phyloP scores from a whole-genome alignment of 1,140 invertebrate species.

The Acromyrmex echinatior region DNA sequence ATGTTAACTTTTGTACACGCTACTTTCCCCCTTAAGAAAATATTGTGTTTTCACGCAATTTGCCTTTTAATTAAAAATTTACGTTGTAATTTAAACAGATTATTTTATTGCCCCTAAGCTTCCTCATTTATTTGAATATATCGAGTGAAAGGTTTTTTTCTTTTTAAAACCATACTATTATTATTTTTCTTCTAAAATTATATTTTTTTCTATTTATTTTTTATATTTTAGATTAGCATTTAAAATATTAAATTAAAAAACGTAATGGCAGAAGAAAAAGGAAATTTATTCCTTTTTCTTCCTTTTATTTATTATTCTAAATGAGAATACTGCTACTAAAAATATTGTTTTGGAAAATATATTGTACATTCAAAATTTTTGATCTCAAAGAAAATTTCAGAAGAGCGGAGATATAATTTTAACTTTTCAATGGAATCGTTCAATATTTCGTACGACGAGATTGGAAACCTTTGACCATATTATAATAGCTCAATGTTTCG shows the following conservation, averaged over 20 bases:
- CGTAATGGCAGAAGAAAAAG: not conserved
- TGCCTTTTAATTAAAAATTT: not conserved
- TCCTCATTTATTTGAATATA: not conserved
- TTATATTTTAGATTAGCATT: not conserved
- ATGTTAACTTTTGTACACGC: not conserved
- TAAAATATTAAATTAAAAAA: constrained; percentile 16
- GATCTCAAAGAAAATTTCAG: constrained; percentile 7
- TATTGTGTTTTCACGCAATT: not conserved
- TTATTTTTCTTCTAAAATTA: not conserved
- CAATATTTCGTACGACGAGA: not conserved
- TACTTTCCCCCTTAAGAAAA: not conserved
- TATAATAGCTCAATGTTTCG: not conserved
- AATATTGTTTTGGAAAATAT: constrained; percentile 7
- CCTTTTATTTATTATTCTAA: not conserved
- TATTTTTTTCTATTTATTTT: not conserved
- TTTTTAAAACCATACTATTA: not conserved
- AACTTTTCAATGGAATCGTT: constrained; percentile 18
- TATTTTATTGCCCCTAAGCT: not conserved
- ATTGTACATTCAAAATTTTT: not conserved
- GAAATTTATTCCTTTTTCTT: not conserved
- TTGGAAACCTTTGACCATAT: too few species aligned
- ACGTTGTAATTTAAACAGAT: constrained; percentile 3
- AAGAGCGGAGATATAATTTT: constrained; percentile 1
- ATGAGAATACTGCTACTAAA: not conserved
- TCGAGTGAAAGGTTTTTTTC: not conserved